Evolutionary conservation across 1,140 invertebrate species (phyloP).

Genomic region (Lycorma delicatula): DNA sequence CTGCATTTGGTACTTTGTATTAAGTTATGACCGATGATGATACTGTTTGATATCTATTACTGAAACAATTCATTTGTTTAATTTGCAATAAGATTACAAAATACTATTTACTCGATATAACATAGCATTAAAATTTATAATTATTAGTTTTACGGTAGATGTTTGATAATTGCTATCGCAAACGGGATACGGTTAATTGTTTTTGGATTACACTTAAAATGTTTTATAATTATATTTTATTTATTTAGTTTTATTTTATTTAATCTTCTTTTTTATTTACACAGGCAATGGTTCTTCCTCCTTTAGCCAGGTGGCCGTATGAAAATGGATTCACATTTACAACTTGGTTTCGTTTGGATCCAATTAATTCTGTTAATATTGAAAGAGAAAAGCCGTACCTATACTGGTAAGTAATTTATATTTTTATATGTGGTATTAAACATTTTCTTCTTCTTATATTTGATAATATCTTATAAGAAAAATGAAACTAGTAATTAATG

Average conservation of each 20-base stretch:
- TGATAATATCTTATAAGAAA: constrained; percentile 14
- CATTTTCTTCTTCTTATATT: not conserved
- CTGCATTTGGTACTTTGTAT: too few species aligned
- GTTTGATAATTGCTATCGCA: too few species aligned
- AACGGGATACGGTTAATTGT: too few species aligned
- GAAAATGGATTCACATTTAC: constrained; percentile 99
- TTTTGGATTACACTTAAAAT: too few species aligned
- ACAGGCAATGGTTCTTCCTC: constrained; percentile 91
- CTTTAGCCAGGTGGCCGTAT: constrained; percentile 94
- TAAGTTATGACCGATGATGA: too few species aligned
- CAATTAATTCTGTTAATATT: constrained; percentile 97
- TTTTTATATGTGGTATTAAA: not conserved
- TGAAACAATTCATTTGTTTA: too few species aligned
- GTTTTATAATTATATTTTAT: too few species aligned
- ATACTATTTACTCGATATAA: too few species aligned
- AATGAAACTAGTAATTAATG: not conserved
- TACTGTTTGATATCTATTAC: too few species aligned
- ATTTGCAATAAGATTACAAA: too few species aligned
- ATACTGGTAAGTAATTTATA: constrained; percentile 70
- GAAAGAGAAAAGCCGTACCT: constrained; percentile 97
- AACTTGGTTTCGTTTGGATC: constrained; percentile 97
- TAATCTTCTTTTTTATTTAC: constrained; percentile 32
- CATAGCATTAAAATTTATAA: too few species aligned
- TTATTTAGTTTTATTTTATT: not conserved
- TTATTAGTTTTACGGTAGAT: not conserved